These are phyloP conservation scores for Macrotus californicus DNA, from an alignment of 2,113 vertebrate genomes.

Conservation along the genomic window DNA sequence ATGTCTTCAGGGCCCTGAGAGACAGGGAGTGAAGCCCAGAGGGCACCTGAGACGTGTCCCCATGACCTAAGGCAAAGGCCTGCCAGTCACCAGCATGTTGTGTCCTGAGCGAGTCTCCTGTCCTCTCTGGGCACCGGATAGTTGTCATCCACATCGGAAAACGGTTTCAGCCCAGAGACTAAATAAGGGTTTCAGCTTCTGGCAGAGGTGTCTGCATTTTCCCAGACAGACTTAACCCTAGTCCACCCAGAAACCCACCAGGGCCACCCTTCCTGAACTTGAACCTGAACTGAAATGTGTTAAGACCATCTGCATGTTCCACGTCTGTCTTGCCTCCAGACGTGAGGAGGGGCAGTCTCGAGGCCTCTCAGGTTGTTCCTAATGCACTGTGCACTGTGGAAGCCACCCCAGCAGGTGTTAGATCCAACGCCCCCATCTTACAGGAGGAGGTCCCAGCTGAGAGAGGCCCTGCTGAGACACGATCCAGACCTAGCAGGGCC, in stretches of 20 bases:
- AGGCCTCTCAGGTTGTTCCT: background rate
- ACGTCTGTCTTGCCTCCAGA: background rate
- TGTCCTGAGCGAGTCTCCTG: background rate
- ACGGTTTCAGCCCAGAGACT: background rate
- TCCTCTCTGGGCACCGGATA: background rate
- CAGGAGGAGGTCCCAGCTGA: background rate
- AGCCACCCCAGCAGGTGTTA: background rate
- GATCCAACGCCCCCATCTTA: background rate
- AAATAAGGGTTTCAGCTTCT: background rate
- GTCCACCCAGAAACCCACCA: background rate
- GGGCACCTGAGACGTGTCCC: background rate
- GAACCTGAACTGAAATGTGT: background rate
- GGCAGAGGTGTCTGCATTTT: background rate
- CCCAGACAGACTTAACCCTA: background rate
- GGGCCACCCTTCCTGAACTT: background rate
- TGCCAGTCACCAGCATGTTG: background rate
- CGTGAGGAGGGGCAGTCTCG: background rate
- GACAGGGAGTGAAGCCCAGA: background rate
- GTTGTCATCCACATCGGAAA: background rate
- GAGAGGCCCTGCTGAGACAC: background rate
- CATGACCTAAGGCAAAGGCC: background rate
- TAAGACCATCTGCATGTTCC: fast-evolving
- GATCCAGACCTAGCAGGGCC: background rate
- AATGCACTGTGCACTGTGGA: background rate
- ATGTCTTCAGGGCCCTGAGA: background rate